A percentile compares a stretch with the other conserved stretches of the same genome.
Evolutionary conservation across 2,797 vertebrate genomes (phyloP).

Genomic region (Pantherophis alleghaniensis): DNA sequence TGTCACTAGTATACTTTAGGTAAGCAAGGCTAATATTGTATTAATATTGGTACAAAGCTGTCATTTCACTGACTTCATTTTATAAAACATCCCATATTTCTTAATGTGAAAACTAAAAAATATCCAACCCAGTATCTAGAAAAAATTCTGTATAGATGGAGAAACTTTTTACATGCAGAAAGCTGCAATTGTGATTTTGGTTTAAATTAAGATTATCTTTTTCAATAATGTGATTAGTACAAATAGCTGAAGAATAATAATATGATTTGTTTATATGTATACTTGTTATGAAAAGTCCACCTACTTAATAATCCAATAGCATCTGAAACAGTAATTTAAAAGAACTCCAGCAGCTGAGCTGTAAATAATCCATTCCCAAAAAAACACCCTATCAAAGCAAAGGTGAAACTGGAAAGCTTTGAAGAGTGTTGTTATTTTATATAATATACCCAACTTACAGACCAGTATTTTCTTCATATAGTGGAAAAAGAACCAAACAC

Average conservation of each 20-base stretch:
- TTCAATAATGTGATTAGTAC: not conserved
- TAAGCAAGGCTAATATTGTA: not conserved
- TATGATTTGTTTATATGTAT: constrained; percentile 8
- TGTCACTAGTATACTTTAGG: not conserved
- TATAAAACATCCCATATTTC: not conserved
- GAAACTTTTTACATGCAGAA: not conserved
- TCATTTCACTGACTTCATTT: not conserved
- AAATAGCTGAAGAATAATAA: constrained; percentile 5
- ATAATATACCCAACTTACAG: not conserved
- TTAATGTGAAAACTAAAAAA: not conserved
- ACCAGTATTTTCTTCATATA: not conserved
- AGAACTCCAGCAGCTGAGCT: constrained; percentile 18
- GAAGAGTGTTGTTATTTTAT: not conserved
- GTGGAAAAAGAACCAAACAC: not conserved
- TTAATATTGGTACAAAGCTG: not conserved
- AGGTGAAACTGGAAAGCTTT: not conserved
- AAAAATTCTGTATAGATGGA: not conserved
- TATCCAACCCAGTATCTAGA: not conserved
- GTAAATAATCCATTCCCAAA: not conserved
- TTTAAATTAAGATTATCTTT: not conserved
- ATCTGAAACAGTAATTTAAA: constrained; percentile 9
- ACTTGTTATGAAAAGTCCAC: not conserved
- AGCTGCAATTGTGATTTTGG: not conserved
- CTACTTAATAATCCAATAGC: constrained; percentile 1
- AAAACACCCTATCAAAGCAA: not conserved